A percentile compares a stretch with the other conserved stretches of the same genome.
Conservation (phyloP, 2,888 invertebrate species). For the Stenodera caucasica region DNA sequence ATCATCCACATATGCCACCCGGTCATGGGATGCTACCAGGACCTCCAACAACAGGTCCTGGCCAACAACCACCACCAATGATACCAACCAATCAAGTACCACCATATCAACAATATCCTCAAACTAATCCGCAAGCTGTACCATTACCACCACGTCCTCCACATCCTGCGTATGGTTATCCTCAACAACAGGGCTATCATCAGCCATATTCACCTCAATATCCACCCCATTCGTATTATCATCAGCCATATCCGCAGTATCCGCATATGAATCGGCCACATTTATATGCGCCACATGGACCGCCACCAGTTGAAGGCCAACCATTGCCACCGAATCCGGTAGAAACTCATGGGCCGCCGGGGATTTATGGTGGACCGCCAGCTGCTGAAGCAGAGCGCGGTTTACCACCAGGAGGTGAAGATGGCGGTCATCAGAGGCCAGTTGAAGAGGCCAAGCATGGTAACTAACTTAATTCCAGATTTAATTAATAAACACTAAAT, state of each 20-base stretch:
- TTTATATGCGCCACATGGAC: constrained; percentile 52
- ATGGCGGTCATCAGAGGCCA: constrained; percentile 14
- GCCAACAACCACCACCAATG: constrained; percentile 47
- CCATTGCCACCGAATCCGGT: constrained; percentile 35
- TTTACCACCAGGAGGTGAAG: constrained; percentile 22
- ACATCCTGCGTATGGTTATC: constrained; percentile 56
- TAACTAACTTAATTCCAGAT: background rate
- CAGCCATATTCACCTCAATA: constrained; percentile 52
- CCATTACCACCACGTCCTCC: constrained; percentile 61
- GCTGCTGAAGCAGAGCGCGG: constrained; percentile 36
- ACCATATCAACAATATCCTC: constrained; percentile 50
- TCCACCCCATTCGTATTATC: constrained; percentile 58
- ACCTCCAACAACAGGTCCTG: constrained; percentile 33
- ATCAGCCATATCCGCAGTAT: constrained; percentile 61
- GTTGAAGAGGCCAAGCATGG: constrained; percentile 18
- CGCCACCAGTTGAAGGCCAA: constrained; percentile 52
- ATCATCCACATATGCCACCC: constrained; percentile 35
- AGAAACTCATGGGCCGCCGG: constrained; percentile 15
- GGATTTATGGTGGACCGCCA: constrained; percentile 32
- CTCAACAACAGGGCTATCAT: constrained; percentile 46
- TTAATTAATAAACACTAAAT: background rate
- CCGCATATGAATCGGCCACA: constrained; percentile 59
- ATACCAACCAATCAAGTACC: constrained; percentile 55
- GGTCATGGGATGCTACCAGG: constrained; percentile 24
- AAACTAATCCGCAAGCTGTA: constrained; percentile 56